phyloP scores from a whole-genome alignment of 2,113 vertebrate genomes.

The Actenoides lindsayi region DNA sequence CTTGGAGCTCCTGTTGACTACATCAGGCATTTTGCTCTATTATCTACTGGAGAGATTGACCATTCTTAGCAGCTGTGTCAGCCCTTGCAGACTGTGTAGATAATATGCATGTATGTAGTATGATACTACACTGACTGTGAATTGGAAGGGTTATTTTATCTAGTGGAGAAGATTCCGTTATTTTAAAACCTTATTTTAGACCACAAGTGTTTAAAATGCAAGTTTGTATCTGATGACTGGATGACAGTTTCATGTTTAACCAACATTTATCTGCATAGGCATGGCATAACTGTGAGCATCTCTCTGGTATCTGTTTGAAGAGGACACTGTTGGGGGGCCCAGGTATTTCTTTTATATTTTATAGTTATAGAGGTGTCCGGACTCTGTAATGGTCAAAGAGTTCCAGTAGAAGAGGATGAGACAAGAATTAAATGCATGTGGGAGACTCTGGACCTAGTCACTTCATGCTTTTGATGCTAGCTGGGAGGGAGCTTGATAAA shows the following conservation, averaged over 20 bases:
- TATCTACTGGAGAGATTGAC: background rate
- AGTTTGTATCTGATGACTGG: background rate
- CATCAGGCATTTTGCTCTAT: background rate
- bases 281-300: constrained; percentile 53
- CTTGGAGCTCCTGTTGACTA: background rate
- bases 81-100: background rate
- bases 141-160: background rate
- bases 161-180: background rate
- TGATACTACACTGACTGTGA: background rate
- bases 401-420: constrained; percentile 69
- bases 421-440: constrained; percentile 61
- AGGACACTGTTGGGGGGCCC: constrained; percentile 67
- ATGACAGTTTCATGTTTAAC: constrained; percentile 56
- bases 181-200: background rate
- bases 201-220: background rate
- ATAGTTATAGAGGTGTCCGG: constrained; percentile 70
- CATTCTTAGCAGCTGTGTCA: background rate
- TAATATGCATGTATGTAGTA: no score
- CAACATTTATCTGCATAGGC: constrained; percentile 49
- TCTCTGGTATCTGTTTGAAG: constrained; percentile 63
- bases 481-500: constrained; percentile 63
- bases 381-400: constrained; percentile 65
- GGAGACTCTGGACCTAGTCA: constrained; percentile 66
- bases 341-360: constrained; percentile 76
- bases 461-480: constrained; percentile 62